Conservation (phyloP, 2,888 invertebrate species). For the Stegana nigrithorax region DNA sequence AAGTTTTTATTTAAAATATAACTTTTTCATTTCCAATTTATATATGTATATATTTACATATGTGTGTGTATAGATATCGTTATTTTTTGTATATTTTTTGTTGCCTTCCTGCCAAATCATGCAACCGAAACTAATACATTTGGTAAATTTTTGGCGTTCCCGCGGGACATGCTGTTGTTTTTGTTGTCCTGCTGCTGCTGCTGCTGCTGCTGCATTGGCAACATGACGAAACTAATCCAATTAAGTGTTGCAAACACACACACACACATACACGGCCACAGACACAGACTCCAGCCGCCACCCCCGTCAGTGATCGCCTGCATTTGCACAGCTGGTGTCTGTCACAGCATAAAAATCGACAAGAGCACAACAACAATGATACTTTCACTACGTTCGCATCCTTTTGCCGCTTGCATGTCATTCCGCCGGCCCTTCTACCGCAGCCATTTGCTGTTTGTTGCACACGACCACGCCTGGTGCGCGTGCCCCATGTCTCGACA, state of each 20-base stretch:
- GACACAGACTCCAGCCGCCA: not conserved
- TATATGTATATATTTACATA: no score
- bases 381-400: no score
- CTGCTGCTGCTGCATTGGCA: conserved; percentile 4
- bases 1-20: no score
- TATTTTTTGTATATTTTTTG: not conserved
- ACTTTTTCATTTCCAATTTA: no score
- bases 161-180: not conserved
- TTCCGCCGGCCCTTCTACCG: not conserved
- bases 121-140: conserved; percentile 10
- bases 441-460: not conserved
- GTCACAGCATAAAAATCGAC: not conserved
- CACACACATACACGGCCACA: not conserved
- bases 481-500: not conserved
- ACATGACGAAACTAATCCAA: conserved; percentile 23
- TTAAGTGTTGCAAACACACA: conserved; percentile 11
- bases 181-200: not conserved
- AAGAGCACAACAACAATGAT: not conserved
- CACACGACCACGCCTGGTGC: not conserved
- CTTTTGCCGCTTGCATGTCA: not conserved
- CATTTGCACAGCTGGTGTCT: conserved; percentile 12
- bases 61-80: not conserved
- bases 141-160: not conserved
- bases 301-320: not conserved
- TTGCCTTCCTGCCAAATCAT: conserved; percentile 3